Percentiles rank a stretch among this genome's conserved stretches.
Conservation (phyloP, 2,113 vertebrate species). For the Seriola aureovittata region DNA sequence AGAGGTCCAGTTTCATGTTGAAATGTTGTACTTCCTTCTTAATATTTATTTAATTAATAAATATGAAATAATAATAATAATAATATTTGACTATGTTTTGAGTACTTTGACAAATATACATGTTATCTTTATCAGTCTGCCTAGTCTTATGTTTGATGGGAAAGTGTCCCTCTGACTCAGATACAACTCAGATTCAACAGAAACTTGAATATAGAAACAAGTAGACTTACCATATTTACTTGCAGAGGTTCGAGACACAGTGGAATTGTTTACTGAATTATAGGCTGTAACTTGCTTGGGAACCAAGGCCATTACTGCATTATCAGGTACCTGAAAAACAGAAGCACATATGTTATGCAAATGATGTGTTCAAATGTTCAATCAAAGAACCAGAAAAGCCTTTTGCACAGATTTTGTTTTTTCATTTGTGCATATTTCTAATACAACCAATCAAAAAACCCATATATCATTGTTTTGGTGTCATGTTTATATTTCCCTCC, state of each 20-base stretch:
- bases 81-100: background rate
- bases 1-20: background rate
- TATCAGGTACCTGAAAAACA: slow-evolving; percentile 91
- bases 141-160: too few species aligned
- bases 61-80: background rate
- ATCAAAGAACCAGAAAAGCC: background rate
- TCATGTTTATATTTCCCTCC: slow-evolving; percentile 55
- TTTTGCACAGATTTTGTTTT: background rate
- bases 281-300: slow-evolving; percentile 98
- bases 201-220: background rate
- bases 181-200: too few species aligned
- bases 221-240: slow-evolving; percentile 93
- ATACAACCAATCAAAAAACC: slow-evolving; percentile 36
- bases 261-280: slow-evolving; percentile 98
- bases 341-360: slow-evolving; percentile 23
- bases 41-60: too few species aligned
- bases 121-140: background rate
- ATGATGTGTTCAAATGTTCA: background rate
- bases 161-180: too few species aligned
- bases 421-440: slow-evolving; percentile 35
- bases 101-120: background rate
- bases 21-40: background rate
- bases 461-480: slow-evolving; percentile 38
- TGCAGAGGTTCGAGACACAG: slow-evolving; percentile 95
- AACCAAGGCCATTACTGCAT: slow-evolving; percentile 94